These are phyloP conservation scores for Motacilla tschutschensis DNA, from an alignment of 2,113 vertebrate genomes.

Conservation along the genomic window DNA sequence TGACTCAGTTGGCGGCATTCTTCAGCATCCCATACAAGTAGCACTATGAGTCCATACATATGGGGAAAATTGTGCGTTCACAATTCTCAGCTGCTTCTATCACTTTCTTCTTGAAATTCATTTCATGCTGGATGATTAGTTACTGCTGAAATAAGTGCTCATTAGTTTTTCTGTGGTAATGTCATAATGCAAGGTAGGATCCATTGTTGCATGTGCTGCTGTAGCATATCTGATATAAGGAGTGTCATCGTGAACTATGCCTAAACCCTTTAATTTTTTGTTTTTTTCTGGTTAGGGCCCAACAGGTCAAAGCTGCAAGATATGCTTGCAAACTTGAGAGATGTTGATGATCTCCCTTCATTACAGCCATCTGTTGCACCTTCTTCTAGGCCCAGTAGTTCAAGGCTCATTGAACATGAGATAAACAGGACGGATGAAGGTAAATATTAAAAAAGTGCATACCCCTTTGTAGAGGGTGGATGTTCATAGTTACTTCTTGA, in stretches of 20 bases:
- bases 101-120: slow-evolving; percentile 59
- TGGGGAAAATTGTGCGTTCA: neutral
- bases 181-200: slow-evolving; percentile 26
- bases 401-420: slow-evolving; percentile 89
- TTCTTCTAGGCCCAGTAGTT: slow-evolving; percentile 84
- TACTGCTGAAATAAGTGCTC: slow-evolving; percentile 46
- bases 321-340: slow-evolving; percentile 97
- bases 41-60: slow-evolving; percentile 10
- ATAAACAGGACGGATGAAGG: slow-evolving; percentile 92
- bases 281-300: slow-evolving; percentile 79
- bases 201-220: slow-evolving; percentile 52
- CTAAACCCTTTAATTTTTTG: slow-evolving; percentile 45
- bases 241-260: neutral
- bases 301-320: slow-evolving; percentile 98
- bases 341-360: slow-evolving; percentile 92
- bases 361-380: slow-evolving; percentile 90
- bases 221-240: slow-evolving; percentile 8
- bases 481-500: neutral
- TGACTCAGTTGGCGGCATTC: slow-evolving; percentile 35
- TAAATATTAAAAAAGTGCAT: slow-evolving; percentile 27
- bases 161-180: slow-evolving; percentile 39
- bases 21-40: slow-evolving; percentile 46
- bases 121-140: slow-evolving; percentile 61
- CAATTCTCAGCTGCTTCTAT: slow-evolving; percentile 47
- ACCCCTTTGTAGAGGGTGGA: neutral